Evolutionary conservation across 2,113 vertebrate genomes (phyloP).

Genomic region (Canis aureus): DNA sequence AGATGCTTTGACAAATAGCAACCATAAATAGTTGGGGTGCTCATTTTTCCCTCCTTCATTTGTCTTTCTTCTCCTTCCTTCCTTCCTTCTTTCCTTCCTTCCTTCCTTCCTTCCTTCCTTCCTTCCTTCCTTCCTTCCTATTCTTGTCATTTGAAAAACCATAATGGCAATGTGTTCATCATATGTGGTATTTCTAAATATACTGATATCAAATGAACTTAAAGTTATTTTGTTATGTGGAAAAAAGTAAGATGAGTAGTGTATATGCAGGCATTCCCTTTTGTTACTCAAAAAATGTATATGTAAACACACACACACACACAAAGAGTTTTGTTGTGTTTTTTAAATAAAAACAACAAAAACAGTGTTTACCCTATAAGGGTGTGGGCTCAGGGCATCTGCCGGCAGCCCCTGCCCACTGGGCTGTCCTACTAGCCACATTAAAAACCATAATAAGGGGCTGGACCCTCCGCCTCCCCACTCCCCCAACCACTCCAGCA

Average conservation of each 20-base stretch:
- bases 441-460: background rate
- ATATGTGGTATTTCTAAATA: background rate
- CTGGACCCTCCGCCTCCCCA: background rate
- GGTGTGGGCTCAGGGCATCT: background rate
- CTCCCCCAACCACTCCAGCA: too few relatives aligned
- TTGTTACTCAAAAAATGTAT: background rate
- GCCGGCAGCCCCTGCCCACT: accelerated
- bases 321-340: background rate
- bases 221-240: background rate
- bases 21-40: background rate
- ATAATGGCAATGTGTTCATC: background rate
- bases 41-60: background rate
- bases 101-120: too few relatives aligned
- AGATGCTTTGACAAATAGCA: background rate
- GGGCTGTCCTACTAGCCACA: background rate
- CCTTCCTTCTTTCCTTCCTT: background rate
- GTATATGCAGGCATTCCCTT: background rate
- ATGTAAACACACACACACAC: background rate
- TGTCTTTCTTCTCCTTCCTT: background rate
- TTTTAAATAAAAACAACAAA: background rate
- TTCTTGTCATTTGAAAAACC: background rate
- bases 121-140: background rate
- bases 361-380: background rate
- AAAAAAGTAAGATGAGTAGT: background rate
- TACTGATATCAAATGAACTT: background rate